phyloP scores from a whole-genome alignment of 2,797 vertebrate species.

The Pangasius mekongensis region DNA sequence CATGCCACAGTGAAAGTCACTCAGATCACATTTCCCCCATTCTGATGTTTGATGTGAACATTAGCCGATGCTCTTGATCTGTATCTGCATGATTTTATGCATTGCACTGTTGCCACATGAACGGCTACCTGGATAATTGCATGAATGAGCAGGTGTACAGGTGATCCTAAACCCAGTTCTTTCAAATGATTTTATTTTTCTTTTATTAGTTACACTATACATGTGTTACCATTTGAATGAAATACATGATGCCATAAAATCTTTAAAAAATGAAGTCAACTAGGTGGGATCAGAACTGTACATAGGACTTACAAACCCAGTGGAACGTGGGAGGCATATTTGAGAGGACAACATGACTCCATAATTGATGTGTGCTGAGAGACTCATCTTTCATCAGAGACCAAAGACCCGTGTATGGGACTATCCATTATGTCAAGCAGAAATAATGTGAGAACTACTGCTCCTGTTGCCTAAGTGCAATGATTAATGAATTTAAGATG shows the following conservation, averaged over 20 bases:
- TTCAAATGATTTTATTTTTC: not conserved
- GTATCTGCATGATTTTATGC: not conserved
- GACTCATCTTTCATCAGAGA: slow-evolving; percentile 10
- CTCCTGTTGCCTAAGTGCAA: not conserved
- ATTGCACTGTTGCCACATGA: not conserved
- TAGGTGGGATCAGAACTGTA: too few species aligned
- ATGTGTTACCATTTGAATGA: not conserved
- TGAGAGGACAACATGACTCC: not conserved
- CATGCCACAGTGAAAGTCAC: not conserved
- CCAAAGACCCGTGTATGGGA: not conserved
- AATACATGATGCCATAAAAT: not conserved
- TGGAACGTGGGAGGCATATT: not conserved
- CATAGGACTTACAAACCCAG: not conserved
- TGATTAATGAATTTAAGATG: slow-evolving; percentile 12
- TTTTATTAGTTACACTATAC: not conserved
- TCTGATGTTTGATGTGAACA: not conserved
- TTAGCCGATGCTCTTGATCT: not conserved
- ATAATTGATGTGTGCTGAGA: slow-evolving; percentile 30
- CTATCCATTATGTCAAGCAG: not conserved
- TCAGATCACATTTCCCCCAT: not conserved
- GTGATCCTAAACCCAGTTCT: not conserved
- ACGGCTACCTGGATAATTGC: too few species aligned
- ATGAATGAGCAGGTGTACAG: too few species aligned
- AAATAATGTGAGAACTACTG: not conserved
- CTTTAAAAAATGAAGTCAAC: too few species aligned